A percentile compares a stretch with the other conserved stretches of the same genome.
These are phyloP conservation scores for Seriola rivoliana DNA, from an alignment of 2,113 vertebrate species.

Conservation along the genomic window DNA sequence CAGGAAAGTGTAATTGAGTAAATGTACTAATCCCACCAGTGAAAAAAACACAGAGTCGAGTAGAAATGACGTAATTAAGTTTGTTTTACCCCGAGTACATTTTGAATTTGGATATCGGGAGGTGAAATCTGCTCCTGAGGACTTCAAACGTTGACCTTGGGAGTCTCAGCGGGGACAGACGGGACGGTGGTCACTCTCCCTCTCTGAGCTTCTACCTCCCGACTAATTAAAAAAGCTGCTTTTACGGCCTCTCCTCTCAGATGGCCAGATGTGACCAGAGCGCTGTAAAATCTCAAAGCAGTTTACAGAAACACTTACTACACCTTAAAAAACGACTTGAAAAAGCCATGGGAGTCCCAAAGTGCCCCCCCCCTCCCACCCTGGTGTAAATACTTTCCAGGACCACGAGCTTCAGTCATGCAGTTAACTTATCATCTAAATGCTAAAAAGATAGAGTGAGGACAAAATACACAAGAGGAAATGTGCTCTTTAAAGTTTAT, in stretches of 20 bases:
- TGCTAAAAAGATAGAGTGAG: rapidly evolving
- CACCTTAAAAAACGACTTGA: constrained; percentile 36
- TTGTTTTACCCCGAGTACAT: background rate
- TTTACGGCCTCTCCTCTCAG: constrained; percentile 70
- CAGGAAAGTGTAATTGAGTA: background rate
- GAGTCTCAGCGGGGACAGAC: constrained; percentile 39
- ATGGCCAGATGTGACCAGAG: constrained; percentile 72
- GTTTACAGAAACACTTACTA: constrained; percentile 71
- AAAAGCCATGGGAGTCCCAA: constrained; percentile 16
- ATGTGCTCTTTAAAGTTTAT: constrained; percentile 24
- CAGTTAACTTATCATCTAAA: background rate
- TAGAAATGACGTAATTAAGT: background rate
- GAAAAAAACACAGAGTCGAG: no score
- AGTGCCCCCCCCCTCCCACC: background rate
- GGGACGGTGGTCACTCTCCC: constrained; percentile 45
- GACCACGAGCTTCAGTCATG: background rate
- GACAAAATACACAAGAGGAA: background rate
- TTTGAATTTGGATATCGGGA: background rate
- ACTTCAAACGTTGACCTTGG: constrained; percentile 61
- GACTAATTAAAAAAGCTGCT: constrained; percentile 69
- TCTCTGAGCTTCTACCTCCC: constrained; percentile 33
- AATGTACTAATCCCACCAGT: background rate
- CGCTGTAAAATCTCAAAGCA: constrained; percentile 66
- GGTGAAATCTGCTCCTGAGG: background rate
- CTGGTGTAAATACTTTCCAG: constrained; percentile 20